Base-by-base conservation (phyloP, 1,140 invertebrate species). In the Penaeus vannamei region DNA sequence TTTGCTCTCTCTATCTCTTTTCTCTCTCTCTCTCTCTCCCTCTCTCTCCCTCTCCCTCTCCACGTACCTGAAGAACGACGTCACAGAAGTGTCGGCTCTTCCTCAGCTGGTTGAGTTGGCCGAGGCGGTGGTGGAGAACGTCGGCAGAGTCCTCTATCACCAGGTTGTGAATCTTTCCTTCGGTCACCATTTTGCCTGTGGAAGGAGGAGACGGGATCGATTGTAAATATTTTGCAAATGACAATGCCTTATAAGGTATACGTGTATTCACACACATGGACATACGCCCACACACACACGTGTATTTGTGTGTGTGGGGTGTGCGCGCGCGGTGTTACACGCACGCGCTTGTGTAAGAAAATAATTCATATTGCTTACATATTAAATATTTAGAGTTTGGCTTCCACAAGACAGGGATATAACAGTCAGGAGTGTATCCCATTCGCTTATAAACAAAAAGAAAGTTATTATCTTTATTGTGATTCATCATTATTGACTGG, bases 51-150 rank as follows among this genome's bases (percentile, higher is more conserved):
- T 10, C 22, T 76, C 77, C 36, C 53, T 53, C 53, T 42, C 29
- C 42, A 94, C 94, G 94, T 92, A 96, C 96, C 92, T 96, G 95
- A 91, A 97, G 94, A 91, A 96, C 95, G 85, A 96, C 95, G 93
- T 97, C 96, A 93, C 96, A 97, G 93, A 97, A 96, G 91, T 96
- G 95, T 84, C 94, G 94, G 92, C 96, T 96, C 93, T 96, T 96
- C 82, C 96, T 93, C 94, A 97, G 95, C 93, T 94, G 96, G 93
- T 96, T 96, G 64, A 97, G 94, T 81, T 90, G 91, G 1, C 84
- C 86, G 69, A 91, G 82, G 26, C 91, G 85, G 20, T 82, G 82
- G 69, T 89, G 66, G 12, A 91, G 72, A 8, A 87, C 86, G 2
- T 90, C 85, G 2, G 85, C 32, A 26, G 5, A 53, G 86, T 91